A percentile compares a stretch with the other conserved stretches of the same genome.
Conservation (phyloP, 2,888 invertebrate genomes). For the Acanthosepion lycidas region DNA sequence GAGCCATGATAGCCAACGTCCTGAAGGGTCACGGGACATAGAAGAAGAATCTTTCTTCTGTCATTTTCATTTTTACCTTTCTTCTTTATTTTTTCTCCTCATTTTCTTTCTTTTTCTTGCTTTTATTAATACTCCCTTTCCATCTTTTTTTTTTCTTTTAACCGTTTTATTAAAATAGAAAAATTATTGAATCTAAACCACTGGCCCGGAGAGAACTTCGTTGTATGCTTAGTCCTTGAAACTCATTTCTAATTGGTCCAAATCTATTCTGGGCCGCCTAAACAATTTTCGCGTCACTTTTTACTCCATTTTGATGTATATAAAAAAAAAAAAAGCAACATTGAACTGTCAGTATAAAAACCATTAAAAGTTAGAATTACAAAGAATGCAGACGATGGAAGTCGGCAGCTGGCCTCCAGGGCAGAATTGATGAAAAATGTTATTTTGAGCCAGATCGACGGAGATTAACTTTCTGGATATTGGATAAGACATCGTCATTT, state of each 20-base stretch:
- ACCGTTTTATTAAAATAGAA: neutral
- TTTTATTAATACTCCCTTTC: neutral
- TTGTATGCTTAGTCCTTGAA: neutral
- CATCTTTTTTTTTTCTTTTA: neutral
- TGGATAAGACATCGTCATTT: neutral
- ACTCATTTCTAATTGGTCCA: neutral
- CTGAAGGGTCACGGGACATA: too few relatives aligned
- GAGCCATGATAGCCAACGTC: too few relatives aligned
- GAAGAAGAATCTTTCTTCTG: too few relatives aligned
- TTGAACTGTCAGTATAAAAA: too few relatives aligned
- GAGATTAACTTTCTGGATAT: slow-evolving; percentile 33
- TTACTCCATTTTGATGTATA: neutral
- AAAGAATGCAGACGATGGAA: neutral
- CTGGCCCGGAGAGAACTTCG: neutral
- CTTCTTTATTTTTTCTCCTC: neutral
- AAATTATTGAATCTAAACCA: neutral
- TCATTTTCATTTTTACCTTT: neutral
- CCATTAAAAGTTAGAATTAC: neutral
- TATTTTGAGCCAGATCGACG: neutral
- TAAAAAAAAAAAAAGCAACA: neutral
- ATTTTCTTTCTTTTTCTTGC: neutral
- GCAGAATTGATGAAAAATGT: neutral
- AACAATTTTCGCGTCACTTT: neutral
- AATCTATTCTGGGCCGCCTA: neutral
- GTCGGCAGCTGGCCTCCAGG: neutral